Conservation (phyloP, 2,797 vertebrate genomes). For the Poeciliopsis turneri region DNA sequence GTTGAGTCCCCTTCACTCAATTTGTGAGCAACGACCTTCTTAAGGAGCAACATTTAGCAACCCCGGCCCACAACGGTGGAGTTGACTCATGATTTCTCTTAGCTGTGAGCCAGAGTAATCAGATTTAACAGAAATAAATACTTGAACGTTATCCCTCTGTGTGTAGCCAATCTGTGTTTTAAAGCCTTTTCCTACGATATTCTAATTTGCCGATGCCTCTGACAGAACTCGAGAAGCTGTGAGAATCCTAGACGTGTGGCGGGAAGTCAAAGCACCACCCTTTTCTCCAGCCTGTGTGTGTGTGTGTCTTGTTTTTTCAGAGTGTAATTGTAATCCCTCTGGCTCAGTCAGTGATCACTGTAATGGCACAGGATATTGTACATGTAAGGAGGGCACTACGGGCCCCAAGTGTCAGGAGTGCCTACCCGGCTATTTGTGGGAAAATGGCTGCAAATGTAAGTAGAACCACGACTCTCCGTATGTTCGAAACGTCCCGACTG, state of each 20-base stretch:
- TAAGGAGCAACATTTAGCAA: too few relatives aligned
- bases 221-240: constrained; percentile 39
- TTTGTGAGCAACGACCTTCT: background rate
- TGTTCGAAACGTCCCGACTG: constrained; percentile 51
- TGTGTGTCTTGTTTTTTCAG: constrained; percentile 95
- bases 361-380: constrained; percentile 99
- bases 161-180: background rate
- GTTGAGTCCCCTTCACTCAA: background rate
- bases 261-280: constrained; percentile 73
- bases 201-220: background rate
- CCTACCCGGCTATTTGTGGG: constrained; percentile 97
- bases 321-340: constrained; percentile 97
- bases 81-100: background rate
- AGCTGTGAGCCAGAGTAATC: background rate
- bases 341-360: constrained; percentile 97
- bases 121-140: background rate
- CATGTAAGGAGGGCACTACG: constrained; percentile 96
- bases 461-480: constrained; percentile 81
- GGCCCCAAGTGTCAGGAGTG: constrained; percentile 97
- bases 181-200: background rate
- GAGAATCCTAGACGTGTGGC: constrained; percentile 36
- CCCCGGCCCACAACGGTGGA: background rate
- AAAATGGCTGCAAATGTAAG: constrained; percentile 99
- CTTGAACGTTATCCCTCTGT: background rate
- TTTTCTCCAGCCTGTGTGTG: constrained; percentile 81